Base-by-base conservation (phyloP, 2,113 vertebrate species). In the Labeo catla region DNA sequence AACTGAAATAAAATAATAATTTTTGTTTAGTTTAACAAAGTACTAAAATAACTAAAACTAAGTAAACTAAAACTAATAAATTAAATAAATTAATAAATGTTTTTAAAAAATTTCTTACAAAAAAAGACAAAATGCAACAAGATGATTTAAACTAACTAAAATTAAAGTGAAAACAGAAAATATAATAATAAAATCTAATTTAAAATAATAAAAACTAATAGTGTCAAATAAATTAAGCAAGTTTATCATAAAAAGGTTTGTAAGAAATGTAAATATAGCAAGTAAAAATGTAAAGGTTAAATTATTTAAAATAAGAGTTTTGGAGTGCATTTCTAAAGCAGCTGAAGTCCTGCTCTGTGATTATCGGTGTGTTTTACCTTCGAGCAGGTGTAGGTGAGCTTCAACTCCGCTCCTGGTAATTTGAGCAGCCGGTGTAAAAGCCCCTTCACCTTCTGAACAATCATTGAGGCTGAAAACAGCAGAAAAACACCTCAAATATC, bases 401-500 rank as follows among this genome's bases (percentile, higher is more conserved):
- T 94, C 86, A 99, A 89, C 79, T 97, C 94, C 0, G 95, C 92
- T 36, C 93, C 94, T 47, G 96, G 96, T 66, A 98, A 91, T 94
- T 95, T 98, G 65, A 99, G 90, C 6, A 98, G 92, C 76, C 97
- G 92, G 86, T 95, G 94, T 4, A 99, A 94, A 70, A 99, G 86
- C 0, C 96, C 97, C 91, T 98, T 99, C 89, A 99, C 96, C 90
- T 97, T 99, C 89, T 97, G 97, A 77, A 99, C 74, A 3, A 93
- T 95, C 98, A 99, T 99, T 74, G 97, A 96, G 8, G 94, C 98
- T 99, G 85, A 81, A 88, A 77, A 36, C 28, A 52, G 7, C 23
- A n/a, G 8, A 68, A 23, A 65, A 6, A 16, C 54, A 9, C 68
- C 4, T 72, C 39, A 72, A 43, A n/a, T 36, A 1, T 36, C 28